Evolutionary conservation across 2,888 invertebrate genomes (phyloP), one percentile per base, ranked within the genome.

Genomic region (Sphaeridia pumilis): DNA sequence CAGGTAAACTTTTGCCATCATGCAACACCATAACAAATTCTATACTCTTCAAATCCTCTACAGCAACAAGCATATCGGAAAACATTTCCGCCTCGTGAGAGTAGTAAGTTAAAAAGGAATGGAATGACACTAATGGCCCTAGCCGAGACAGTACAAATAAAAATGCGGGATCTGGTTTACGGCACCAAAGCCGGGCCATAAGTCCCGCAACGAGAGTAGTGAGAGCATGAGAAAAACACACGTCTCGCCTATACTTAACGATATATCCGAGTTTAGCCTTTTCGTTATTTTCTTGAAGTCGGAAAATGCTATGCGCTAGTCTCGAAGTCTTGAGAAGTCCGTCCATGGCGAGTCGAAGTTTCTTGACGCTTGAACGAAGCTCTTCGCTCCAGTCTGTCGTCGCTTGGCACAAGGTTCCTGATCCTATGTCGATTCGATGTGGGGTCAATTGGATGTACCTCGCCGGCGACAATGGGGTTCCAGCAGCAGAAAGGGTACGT

Each of bases 11-110:
- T 42, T 57, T 46, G 4, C 34, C 52, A 31, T 55, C 50, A 24
- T 57, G 53, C 27, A 50, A 35, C 36, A 68, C 74, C 41, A 90
- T 70, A 7, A 79, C 80, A 68, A 92, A 90, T 28, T 80, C 80
- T 1, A 93, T 88, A 0, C 86, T 83, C 56, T 83, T 80, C 65
- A 93, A 72, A 68, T 94, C 93, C 70, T 90, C 88, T 2, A 93
- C 80, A 1, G 90, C 93, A 1, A 93, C 84, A 5, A 85, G 82
- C 90, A 93, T 90, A 69, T 95, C 95, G 49, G 92, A 90, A 81
- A 93, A 84, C 89, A 94, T 93, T 58, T 87, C 87, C 53, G 84
- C 82, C 73, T 94, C 94, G 45, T 83, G 80, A 4, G 87, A 85
- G 67, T 88, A 84, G 65, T 92, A 82, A 67, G 88, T 90, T 4